phyloP scores from a whole-genome alignment of 2,797 vertebrate genomes.

The Hydrolagus colliei region DNA sequence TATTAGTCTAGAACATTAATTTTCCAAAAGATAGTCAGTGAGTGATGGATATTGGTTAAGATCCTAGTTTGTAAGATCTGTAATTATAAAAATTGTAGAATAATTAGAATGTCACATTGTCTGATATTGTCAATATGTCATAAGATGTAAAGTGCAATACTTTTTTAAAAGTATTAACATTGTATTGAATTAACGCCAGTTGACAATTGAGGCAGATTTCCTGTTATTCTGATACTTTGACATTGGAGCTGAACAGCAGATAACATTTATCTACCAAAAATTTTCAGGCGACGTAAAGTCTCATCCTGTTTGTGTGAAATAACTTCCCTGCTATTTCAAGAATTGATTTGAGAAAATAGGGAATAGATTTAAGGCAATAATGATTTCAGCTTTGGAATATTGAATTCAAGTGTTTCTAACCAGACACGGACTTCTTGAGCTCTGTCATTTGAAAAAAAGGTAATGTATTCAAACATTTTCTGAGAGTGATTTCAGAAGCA shows the following conservation, averaged over 20 bases:
- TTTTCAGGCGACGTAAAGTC: background rate
- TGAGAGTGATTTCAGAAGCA: background rate
- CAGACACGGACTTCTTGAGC: background rate
- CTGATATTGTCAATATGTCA: background rate
- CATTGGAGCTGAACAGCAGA: background rate
- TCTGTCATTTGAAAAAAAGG: background rate
- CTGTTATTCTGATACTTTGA: conserved; percentile 8
- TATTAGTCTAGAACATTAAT: background rate
- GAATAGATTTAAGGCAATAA: background rate
- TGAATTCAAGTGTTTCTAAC: background rate
- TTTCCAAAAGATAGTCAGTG: background rate
- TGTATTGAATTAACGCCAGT: background rate
- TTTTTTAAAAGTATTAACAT: background rate
- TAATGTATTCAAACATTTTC: background rate
- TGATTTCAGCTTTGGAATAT: background rate
- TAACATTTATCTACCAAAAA: background rate
- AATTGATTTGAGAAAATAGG: conserved; percentile 2
- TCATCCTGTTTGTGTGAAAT: background rate
- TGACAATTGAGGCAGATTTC: conserved; percentile 9
- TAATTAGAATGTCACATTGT: background rate
- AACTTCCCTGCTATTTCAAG: background rate
- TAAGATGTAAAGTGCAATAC: background rate
- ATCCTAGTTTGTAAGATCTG: too few relatives aligned
- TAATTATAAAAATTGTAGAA: too few relatives aligned
- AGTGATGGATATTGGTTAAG: too few relatives aligned